Percentiles rank a stretch among this genome's conserved stretches.
phyloP scores from a whole-genome alignment of 2,888 invertebrate species.

The Conchocele bisecta region DNA sequence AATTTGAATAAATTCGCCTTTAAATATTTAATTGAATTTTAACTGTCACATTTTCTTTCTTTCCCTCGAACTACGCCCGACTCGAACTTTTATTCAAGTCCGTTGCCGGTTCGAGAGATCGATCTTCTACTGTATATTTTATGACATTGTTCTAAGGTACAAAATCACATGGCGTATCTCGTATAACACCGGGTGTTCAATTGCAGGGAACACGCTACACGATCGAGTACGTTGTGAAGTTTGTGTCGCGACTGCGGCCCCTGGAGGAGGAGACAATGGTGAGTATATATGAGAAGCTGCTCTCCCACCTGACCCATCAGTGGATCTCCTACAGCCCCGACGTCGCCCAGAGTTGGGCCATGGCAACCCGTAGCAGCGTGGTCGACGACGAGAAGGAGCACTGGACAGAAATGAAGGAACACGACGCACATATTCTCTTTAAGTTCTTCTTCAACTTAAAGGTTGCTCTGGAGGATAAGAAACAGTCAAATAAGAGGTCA shows the following conservation, averaged over 20 bases:
- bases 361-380: slow-evolving; percentile 34
- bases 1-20: too few relatives aligned
- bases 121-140: too few relatives aligned
- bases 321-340: slow-evolving; percentile 50
- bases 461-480: slow-evolving; percentile 8
- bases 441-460: slow-evolving; percentile 53
- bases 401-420: slow-evolving; percentile 58
- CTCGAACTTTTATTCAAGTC: too few relatives aligned
- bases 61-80: too few relatives aligned
- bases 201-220: slow-evolving; percentile 87
- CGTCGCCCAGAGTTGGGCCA: slow-evolving; percentile 47
- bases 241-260: slow-evolving; percentile 87
- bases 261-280: slow-evolving; percentile 86
- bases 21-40: too few relatives aligned
- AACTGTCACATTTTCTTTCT: too few relatives aligned
- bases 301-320: slow-evolving; percentile 88
- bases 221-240: slow-evolving; percentile 89
- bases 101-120: too few relatives aligned
- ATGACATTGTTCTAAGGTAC: too few relatives aligned
- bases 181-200: too few relatives aligned
- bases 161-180: too few relatives aligned
- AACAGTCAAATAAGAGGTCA: too few relatives aligned
- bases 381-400: slow-evolving; percentile 47
- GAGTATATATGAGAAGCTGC: slow-evolving; percentile 86
- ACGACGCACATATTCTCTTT: slow-evolving; percentile 44